Evolutionary conservation across 2,113 vertebrate species (phyloP), one percentile per base, ranked within the genome.

Genomic region (Atrichornis clamosus): DNA sequence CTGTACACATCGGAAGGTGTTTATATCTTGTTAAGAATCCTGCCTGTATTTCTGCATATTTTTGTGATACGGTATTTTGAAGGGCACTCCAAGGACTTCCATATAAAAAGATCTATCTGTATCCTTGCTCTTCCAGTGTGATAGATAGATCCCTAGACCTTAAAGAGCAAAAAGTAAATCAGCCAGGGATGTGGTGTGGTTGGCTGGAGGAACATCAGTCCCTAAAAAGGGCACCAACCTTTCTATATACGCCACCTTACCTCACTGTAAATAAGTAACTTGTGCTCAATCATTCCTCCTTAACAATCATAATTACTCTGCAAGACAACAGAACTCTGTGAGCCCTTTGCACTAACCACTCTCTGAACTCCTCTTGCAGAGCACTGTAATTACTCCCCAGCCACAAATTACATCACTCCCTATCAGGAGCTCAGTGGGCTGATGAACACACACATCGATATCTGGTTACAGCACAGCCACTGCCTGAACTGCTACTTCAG

Each of bases 271-370:
- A 69, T 80, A 92, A 76, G 13, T 83, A 77, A 92, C 87, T 82
- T 47, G 30, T 39, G 49, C 63, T 91, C 41, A 91, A 14, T 84
- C 23, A 18, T 64, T 94, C 80, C 77, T 89, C 76, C 60, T 74
- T 88, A 96, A 89, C 4, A 0, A 78, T 55, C 68, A 33, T 56
- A 93, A 89, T 80, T 89, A 63, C 52, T 60, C 64, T 75, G 56
- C 47, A 84, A 84, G 90, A 92, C 85, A 93, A 74, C 52, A 87
- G 69, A 96, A 77, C 69, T 90, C 91, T 58, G 41, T 0, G 0
- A 94, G 90, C 63, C 88, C 77, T 96, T 81, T 94, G 90, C 81
- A 87, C 76, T 90, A 93, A 92, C 88, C 90, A 84, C 85, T 44
- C 78, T 92, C 76, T 94, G 81, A 93, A 94, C 90, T 94, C 73